A percentile compares a stretch with the other conserved stretches of the same genome.
Conservation (phyloP, 1,140 invertebrate species). For the Delia radicum region DNA sequence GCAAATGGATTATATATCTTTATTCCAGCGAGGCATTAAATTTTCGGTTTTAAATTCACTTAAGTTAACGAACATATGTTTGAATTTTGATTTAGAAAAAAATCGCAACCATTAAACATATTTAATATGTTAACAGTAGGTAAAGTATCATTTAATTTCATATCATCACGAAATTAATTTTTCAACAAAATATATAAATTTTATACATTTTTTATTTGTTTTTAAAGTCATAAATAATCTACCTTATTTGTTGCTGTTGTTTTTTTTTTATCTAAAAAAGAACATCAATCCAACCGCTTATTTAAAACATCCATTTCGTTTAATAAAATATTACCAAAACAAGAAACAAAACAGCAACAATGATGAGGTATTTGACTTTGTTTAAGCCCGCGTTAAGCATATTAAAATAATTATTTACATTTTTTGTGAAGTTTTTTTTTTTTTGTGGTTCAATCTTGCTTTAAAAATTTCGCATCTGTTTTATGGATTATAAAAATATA, state of each 20-base stretch:
- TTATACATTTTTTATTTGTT: not conserved
- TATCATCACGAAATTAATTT: too few species aligned
- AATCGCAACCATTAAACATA: too few species aligned
- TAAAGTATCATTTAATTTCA: too few species aligned
- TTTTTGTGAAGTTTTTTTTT: not conserved
- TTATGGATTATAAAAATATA: constrained; percentile 16
- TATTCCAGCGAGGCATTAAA: too few species aligned
- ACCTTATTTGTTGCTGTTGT: not conserved
- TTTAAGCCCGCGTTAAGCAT: not conserved
- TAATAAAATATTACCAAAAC: not conserved
- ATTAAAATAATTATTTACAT: not conserved
- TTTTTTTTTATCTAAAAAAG: not conserved
- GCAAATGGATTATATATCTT: too few species aligned
- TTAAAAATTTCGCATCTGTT: not conserved
- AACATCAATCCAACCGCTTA: too few species aligned
- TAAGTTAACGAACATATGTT: too few species aligned
- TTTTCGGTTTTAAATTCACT: too few species aligned
- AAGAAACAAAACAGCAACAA: not conserved
- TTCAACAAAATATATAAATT: too few species aligned
- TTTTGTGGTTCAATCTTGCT: not conserved
- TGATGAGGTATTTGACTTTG: not conserved
- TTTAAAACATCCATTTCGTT: not conserved
- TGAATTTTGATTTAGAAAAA: too few species aligned
- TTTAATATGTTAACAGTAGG: too few species aligned
- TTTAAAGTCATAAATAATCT: not conserved